Base-by-base conservation (phyloP, 2,888 invertebrate species). In the Chouioia cunea region DNA sequence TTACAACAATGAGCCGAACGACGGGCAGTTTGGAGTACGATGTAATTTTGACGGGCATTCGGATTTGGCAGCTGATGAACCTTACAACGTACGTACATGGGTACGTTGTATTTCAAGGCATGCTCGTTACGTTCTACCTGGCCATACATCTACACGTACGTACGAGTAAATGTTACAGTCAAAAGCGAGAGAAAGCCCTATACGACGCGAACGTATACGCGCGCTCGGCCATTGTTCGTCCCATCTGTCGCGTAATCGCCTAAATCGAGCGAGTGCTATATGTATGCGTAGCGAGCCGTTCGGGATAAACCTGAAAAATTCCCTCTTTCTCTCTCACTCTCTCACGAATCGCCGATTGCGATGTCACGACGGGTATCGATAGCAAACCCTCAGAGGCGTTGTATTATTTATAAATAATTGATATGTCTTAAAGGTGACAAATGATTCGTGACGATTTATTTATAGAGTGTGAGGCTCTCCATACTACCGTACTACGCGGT, bases 171-270 rank as follows among this genome's bases (percentile, higher is more conserved):
- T 8, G 50, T 20, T 18, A n/a, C 27, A 20, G 18, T 10, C 58
- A 46, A 14, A 27, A 2, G 10, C 48, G 59, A 46, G 59, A 10
- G 58, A 44, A 23, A n/a, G n/a, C n/a, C n/a, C n/a, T n/a, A n/a
- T n/a, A n/a, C n/a, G n/a, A 10, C 36, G 4, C 1, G 6, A 36
- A 12, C 12, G 36, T 36, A 27, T 6, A 6, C 27, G 27, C 27
- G 6, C 27, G 18, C 20, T 10, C 36, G 59, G n/a, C 20, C 56
- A 67, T 67, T 67, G 60, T 67, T 60, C 67, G 60, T 54, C 48
- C 67, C 67, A 62, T 62, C 67, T 62, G 67, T 67, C 67, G 67
- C 36, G 54, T 46, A 52, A 66, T 66, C 66, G 58, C 44, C 46
- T 59, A 66, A 66, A 66, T 66, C 66, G 66, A 58, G 65, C 63